Evolutionary conservation across 1,140 invertebrate species (phyloP), one percentile per base, ranked within the genome.

Genomic region (Drosophila burlai): DNA sequence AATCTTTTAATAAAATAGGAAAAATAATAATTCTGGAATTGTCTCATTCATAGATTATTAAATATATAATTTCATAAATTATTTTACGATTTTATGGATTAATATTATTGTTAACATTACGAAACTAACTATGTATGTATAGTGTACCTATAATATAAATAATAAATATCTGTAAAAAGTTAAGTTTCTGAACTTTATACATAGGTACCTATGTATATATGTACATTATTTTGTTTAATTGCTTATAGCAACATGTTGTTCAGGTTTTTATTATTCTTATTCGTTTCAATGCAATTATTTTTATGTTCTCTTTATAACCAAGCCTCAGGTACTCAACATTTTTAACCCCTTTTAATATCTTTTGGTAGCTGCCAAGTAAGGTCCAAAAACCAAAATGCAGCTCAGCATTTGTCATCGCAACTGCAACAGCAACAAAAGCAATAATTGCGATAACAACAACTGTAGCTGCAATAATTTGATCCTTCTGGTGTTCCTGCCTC

Each of bases 401-500:
- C 49, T 38, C 38, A 61, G 49, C 31, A 69, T 77, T 77, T 77
- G 75, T 77, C 75, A 77, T 63, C 21, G 26, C 43, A 68, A 46
- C 11, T 21, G n/a, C 63, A 67, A 21, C 21, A 29, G 21, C 29
- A 50, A 66, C 31, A 66, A 66, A 16, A 4, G 31, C 47, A 54
- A n/a, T 31, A 38, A 24, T 29, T 26, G 61, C 10, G 59, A 45
- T 26, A 26, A 18, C 38, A 60, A 60, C 54, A 65, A 26, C 31
- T 47, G 47, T 16, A 54, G 52, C 34, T 45, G 43, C 50, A 24
- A 55, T 50, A 66, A 54, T 76, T 59, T 55, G 62, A 76, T 45
- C 72, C 61, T 66, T 29, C 21, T 13, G 49, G 75, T 68, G 38
- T 45, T 50, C 58, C 47, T 58, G 64, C 63, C 64, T 62, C 75